Percentiles rank a stretch among this genome's conserved stretches.
Evolutionary conservation across 1,140 invertebrate species (phyloP).

Genomic region (Druon quercuslanigerum): DNA sequence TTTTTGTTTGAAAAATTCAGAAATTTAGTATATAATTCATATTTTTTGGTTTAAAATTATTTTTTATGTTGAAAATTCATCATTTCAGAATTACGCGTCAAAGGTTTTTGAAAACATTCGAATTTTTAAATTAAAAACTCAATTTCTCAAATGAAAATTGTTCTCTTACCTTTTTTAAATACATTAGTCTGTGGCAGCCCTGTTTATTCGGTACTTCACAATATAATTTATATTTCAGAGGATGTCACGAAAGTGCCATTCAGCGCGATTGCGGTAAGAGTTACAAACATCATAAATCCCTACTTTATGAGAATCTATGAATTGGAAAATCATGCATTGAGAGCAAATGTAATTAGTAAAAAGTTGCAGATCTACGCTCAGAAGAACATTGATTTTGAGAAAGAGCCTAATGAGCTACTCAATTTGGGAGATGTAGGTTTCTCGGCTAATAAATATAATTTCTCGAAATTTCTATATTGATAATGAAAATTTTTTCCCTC

Average conservation of each 20-base stretch:
- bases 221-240: slow-evolving; percentile 8
- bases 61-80: no score
- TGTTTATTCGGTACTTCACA: not conserved
- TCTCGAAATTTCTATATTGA: not conserved
- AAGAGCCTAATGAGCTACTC: slow-evolving; percentile 18
- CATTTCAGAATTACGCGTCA: no score
- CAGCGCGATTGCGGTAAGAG: slow-evolving; percentile 52
- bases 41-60: no score
- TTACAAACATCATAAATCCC: slow-evolving; percentile 61
- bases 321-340: slow-evolving; percentile 32
- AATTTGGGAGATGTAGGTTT: slow-evolving; percentile 56
- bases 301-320: slow-evolving; percentile 50
- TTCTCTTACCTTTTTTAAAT: no score
- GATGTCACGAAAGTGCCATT: slow-evolving; percentile 39
- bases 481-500: slow-evolving; percentile 1
- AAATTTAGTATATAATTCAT: no score
- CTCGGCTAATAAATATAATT: not conserved
- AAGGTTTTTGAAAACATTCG: no score
- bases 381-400: slow-evolving; percentile 4
- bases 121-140: no score
- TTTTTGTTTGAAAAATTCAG: no score
- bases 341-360: slow-evolving; percentile 35
- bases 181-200: no score
- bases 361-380: slow-evolving; percentile 45
- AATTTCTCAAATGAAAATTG: no score